A percentile compares a stretch with the other conserved stretches of the same genome.
These are phyloP conservation scores for Podilymbus podiceps DNA, from an alignment of 2,113 vertebrate species.

Conservation along the genomic window DNA sequence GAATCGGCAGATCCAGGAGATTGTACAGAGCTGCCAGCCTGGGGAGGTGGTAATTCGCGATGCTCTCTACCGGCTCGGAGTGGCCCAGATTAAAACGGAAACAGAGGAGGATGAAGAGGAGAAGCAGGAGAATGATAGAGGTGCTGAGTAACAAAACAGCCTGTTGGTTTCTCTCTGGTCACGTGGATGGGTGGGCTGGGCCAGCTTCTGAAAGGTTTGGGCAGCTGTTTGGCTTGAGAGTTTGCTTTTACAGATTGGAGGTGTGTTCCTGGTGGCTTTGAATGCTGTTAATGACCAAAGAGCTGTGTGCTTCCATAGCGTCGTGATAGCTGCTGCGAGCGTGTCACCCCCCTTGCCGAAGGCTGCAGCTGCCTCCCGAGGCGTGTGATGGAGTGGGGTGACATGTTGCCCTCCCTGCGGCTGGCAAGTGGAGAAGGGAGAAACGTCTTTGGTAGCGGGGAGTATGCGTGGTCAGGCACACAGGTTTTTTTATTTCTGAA, in stretches of 20 bases:
- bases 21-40: constrained; percentile 91
- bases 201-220: neutral
- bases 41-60: constrained; percentile 96
- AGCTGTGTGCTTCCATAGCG: constrained; percentile 68
- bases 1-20: constrained; percentile 88
- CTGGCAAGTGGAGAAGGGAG: neutral
- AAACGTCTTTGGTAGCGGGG: neutral
- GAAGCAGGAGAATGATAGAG: constrained; percentile 57
- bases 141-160: constrained; percentile 24
- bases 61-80: constrained; percentile 89
- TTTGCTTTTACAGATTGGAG: neutral
- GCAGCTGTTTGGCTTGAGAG: neutral
- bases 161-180: constrained; percentile 9
- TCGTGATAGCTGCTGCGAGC: neutral
- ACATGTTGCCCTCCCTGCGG: neutral
- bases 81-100: constrained; percentile 93
- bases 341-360: neutral
- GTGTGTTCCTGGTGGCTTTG: constrained; percentile 2
- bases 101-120: constrained; percentile 72
- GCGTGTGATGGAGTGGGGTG: neutral
- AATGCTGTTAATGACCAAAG: constrained; percentile 76
- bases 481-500: neutral
- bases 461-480: neutral
- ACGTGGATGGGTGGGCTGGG: neutral
- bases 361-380: neutral